A percentile compares a stretch with the other conserved stretches of the same genome.
Conservation (phyloP, 2,797 vertebrate genomes). For the Antennarius maculatus region DNA sequence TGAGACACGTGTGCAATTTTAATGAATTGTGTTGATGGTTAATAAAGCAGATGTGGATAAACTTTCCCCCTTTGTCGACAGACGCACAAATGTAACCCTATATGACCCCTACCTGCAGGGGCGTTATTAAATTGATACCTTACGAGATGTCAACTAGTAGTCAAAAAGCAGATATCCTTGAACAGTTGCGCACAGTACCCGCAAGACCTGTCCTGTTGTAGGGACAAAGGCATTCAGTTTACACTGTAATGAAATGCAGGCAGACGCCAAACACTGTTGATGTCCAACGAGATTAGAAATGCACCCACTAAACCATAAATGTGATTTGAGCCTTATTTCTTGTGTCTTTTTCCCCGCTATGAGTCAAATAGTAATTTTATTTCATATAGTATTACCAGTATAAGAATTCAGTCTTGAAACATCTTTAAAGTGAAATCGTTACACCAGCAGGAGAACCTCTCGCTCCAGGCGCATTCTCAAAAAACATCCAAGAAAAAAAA, state of each 20-base stretch:
- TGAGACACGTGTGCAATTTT: no score
- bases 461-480: neutral
- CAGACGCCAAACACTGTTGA: neutral
- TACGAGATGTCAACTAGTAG: neutral
- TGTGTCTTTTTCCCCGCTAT: neutral
- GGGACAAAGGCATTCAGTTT: neutral
- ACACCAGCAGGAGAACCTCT: constrained; percentile 4
- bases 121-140: neutral
- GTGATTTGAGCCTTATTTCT: neutral
- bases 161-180: neutral
- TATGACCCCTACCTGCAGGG: no score
- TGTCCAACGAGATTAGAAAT: neutral
- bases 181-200: neutral
- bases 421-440: constrained; percentile 5
- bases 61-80: no score
- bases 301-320: neutral
- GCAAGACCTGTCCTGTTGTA: neutral
- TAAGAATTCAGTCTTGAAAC: neutral
- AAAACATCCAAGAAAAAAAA: constrained; percentile 20
- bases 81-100: no score
- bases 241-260: neutral
- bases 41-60: no score
- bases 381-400: no score
- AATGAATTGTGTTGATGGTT: no score
- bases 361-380: no score